Percentiles rank a stretch among this genome's conserved stretches.
These are phyloP conservation scores for Ophiothrix spiculata DNA, from an alignment of 35 echinoderm and acorn worm species.

Conservation along the genomic window DNA sequence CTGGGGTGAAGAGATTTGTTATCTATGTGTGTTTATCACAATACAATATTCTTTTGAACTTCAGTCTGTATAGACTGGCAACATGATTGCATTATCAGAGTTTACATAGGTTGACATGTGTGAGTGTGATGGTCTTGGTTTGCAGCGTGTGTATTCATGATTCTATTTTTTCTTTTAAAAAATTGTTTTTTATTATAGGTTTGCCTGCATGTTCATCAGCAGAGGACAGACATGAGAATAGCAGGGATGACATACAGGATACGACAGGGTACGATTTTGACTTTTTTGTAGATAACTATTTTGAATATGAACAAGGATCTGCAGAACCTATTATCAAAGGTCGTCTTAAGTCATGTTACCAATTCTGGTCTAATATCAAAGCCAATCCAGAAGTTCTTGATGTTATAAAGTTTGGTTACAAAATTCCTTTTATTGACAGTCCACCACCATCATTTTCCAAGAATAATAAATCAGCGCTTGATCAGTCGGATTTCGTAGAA, in stretches of 20 bases:
- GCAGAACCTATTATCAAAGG: conserved; percentile 22
- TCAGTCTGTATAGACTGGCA: too few relatives aligned
- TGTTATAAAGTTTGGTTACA: conserved; percentile 21
- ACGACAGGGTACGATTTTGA: neutral
- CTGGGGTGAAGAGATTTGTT: too few relatives aligned
- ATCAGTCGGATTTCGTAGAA: neutral
- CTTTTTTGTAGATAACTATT: conserved; percentile 21
- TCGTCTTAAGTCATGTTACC: neutral
- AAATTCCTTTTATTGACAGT: neutral
- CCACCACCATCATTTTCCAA: neutral
- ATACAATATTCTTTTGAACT: too few relatives aligned
- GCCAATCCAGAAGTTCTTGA: conserved; percentile 18
- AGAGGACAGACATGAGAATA: too few relatives aligned
- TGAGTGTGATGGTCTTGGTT: too few relatives aligned
- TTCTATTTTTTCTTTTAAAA: neutral
- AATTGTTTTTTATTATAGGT: neutral
- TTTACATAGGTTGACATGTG: too few relatives aligned
- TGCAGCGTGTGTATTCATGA: too few relatives aligned
- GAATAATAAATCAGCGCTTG: conserved; percentile 27
- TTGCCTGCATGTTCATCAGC: neutral
- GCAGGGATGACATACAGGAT: too few relatives aligned
- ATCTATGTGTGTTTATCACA: too few relatives aligned
- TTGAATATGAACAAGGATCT: conserved; percentile 33
- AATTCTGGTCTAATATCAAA: conserved; percentile 20
- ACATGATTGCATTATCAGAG: too few relatives aligned